Conservation (phyloP, 2,888 invertebrate genomes). For the Microplitis deprimator region DNA sequence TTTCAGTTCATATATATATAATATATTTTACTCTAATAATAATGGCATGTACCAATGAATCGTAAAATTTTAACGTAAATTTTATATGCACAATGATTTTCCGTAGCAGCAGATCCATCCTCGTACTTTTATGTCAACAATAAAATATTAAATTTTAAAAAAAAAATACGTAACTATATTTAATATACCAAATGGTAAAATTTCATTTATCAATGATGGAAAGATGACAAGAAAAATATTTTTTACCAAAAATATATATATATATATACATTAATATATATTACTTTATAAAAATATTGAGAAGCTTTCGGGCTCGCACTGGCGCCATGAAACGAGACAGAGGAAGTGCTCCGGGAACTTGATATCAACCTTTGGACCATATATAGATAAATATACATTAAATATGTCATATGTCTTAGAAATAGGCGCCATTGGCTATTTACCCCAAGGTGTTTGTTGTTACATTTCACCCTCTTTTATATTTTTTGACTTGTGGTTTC, state of each 20-base stretch:
- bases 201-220: neutral
- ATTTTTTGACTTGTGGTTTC: slow-evolving; percentile 19
- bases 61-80: neutral
- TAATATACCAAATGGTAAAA: neutral
- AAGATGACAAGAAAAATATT: neutral
- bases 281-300: slow-evolving; percentile 1
- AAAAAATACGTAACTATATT: neutral
- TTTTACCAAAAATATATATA: neutral
- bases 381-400: neutral
- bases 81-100: neutral
- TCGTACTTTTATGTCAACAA: neutral
- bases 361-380: neutral
- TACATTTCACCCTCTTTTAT: slow-evolving; percentile 51
- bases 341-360: slow-evolving; percentile 18
- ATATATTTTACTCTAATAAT: neutral
- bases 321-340: neutral
- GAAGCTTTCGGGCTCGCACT: slow-evolving; percentile 6
- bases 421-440: neutral
- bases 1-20: neutral
- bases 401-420: neutral
- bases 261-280: neutral
- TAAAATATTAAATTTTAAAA: neutral
- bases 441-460: slow-evolving; percentile 62
- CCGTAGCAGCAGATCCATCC: neutral
- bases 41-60: neutral